These are phyloP conservation scores for Boulengeromyrus knoepffleri DNA, from an alignment of 2,113 vertebrate species.

Conservation along the genomic window DNA sequence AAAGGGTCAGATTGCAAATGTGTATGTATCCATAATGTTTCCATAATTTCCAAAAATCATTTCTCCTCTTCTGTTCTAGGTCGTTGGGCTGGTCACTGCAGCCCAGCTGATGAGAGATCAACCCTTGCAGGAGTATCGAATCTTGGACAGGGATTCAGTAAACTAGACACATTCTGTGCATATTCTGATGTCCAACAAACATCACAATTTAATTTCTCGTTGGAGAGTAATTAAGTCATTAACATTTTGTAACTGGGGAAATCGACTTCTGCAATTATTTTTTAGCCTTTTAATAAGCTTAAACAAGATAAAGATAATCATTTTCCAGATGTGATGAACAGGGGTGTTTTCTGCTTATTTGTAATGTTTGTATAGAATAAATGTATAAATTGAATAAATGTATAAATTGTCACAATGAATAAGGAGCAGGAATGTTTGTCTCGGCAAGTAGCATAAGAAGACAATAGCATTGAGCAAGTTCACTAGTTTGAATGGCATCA, in stretches of 20 bases:
- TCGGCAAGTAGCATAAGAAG: neutral
- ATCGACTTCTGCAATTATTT: neutral
- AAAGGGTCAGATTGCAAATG: neutral
- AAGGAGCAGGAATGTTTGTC: neutral
- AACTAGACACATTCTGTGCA: neutral
- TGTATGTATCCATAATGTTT: neutral
- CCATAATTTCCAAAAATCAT: neutral
- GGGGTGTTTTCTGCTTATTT: neutral
- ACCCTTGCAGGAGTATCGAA: constrained; percentile 25
- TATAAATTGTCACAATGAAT: neutral
- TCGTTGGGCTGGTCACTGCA: constrained; percentile 31
- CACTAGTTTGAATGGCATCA: neutral
- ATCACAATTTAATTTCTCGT: neutral
- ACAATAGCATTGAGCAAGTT: neutral
- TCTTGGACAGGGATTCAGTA: constrained; percentile 23
- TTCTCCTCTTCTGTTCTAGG: constrained; percentile 23
- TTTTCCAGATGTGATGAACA: neutral
- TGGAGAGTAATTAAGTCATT: neutral
- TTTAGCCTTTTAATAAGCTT: neutral
- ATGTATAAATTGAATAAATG: neutral
- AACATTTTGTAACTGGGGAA: neutral
- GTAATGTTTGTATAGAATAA: neutral
- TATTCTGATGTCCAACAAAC: neutral
- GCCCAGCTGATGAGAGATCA: constrained; percentile 43
- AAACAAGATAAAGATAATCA: neutral